phyloP scores from a whole-genome alignment of 2,888 invertebrate genomes.

The Phortica magna region DNA sequence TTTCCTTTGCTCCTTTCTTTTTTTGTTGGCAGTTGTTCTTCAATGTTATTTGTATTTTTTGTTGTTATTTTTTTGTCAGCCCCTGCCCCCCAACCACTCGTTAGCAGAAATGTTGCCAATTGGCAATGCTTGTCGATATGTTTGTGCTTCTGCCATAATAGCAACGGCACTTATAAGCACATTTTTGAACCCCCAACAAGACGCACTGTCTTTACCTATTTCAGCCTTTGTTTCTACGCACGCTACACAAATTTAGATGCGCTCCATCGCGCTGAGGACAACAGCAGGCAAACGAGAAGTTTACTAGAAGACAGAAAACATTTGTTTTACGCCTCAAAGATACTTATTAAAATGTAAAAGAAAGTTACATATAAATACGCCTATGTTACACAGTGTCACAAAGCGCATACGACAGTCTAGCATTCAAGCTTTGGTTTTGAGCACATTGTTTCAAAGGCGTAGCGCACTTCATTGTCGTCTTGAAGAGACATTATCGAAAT shows the following conservation, averaged over 20 bases:
- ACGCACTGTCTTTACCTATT: not conserved
- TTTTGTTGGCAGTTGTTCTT: not conserved
- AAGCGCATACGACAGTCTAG: not conserved
- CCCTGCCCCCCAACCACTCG: constrained; percentile 18
- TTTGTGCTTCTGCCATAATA: not conserved
- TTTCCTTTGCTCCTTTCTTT: constrained; percentile 8
- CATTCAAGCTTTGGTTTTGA: not conserved
- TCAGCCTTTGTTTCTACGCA: not conserved
- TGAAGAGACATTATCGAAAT: too few relatives aligned
- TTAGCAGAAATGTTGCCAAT: constrained; percentile 62
- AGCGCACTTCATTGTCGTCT: too few relatives aligned
- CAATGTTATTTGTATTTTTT: constrained; percentile 14
- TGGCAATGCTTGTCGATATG: constrained; percentile 60
- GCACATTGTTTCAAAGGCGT: not conserved
- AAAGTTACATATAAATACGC: too few relatives aligned
- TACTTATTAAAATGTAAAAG: too few relatives aligned
- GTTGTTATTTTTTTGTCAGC: not conserved
- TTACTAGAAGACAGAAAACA: too few relatives aligned
- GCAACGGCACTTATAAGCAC: not conserved
- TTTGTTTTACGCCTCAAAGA: too few relatives aligned
- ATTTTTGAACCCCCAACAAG: not conserved
- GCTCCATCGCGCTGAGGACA: not conserved
- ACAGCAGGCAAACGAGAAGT: too few relatives aligned
- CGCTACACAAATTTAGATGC: not conserved
- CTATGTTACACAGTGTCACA: too few relatives aligned